Percentiles rank a stretch among this genome's conserved stretches.
Conservation (phyloP, 2,888 invertebrate genomes). For the Zhuqinia jingwanae region DNA sequence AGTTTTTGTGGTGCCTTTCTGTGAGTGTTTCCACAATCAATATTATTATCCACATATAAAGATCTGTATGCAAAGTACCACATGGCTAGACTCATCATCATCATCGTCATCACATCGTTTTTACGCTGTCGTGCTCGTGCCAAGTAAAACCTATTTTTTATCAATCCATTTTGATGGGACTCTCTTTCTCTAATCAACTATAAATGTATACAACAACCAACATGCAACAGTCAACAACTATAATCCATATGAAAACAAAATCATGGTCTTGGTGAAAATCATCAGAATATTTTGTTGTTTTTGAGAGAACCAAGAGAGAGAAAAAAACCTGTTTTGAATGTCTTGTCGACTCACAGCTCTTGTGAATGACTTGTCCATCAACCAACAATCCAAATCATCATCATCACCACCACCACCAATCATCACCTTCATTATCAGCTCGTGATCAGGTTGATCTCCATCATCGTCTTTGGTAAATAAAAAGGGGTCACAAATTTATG, state of each 20-base stretch:
- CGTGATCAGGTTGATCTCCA: slow-evolving; percentile 25
- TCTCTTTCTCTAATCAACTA: slow-evolving; percentile 19
- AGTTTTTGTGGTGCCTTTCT: neutral
- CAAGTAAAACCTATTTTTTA: slow-evolving; percentile 1
- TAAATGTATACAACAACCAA: neutral
- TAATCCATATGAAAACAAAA: neutral
- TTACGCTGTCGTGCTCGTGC: neutral
- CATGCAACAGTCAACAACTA: neutral
- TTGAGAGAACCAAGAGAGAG: neutral
- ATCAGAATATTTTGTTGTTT: neutral
- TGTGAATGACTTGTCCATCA: slow-evolving; percentile 21
- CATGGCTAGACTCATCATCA: too few relatives aligned
- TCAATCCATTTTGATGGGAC: neutral
- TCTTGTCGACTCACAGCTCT: neutral
- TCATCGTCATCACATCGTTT: neutral
- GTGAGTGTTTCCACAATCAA: slow-evolving; percentile 6
- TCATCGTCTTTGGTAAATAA: neutral
- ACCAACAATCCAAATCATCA: too few relatives aligned
- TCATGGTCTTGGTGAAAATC: slow-evolving; percentile 1
- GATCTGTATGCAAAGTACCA: too few relatives aligned
- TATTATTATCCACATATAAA: neutral
- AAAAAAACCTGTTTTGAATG: slow-evolving; percentile 15
- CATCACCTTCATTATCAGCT: slow-evolving; percentile 26
- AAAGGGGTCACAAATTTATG: slow-evolving; percentile 21
- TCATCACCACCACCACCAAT: neutral